Evolutionary conservation across 2,888 invertebrate genomes (phyloP).

Genomic region (Parochlus steinenii): DNA sequence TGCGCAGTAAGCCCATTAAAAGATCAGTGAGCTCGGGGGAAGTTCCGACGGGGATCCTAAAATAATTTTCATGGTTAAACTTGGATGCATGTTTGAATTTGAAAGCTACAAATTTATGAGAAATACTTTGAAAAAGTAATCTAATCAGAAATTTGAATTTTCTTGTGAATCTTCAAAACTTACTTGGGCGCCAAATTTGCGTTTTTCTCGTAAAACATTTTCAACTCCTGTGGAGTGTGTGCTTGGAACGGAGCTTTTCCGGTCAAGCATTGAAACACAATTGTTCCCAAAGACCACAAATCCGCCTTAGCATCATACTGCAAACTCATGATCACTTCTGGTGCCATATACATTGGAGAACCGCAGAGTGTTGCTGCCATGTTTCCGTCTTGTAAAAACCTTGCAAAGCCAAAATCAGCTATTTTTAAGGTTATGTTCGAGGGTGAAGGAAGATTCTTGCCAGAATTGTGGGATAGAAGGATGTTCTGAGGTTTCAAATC

Average conservation of each 20-base stretch:
- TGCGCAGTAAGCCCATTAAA: conserved; percentile 67
- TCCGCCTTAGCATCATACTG: conserved; percentile 99
- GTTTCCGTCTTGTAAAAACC: conserved; percentile 95
- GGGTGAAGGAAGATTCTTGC: conserved; percentile 37
- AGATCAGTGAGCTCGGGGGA: conserved; percentile 79
- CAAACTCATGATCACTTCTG: conserved; percentile 97
- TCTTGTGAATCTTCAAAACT: conserved; percentile 29
- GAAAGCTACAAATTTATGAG: conserved; percentile 10
- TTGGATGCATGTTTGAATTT: conserved; percentile 7
- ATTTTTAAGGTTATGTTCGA: conserved; percentile 88
- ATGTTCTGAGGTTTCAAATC: conserved; percentile 99
- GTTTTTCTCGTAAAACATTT: conserved; percentile 93
- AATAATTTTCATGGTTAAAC: conserved; percentile 20
- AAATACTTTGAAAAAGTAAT: conserved; percentile 8
- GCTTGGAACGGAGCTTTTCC: conserved; percentile 98
- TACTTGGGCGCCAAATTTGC: conserved; percentile 78
- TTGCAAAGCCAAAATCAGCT: conserved; percentile 91
- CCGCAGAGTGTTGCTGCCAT: conserved; percentile 99
- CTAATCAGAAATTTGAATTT: background rate
- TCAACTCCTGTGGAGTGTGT: conserved; percentile 91
- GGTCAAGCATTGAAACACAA: conserved; percentile 95
- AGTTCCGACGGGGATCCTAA: conserved; percentile 84
- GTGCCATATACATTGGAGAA: conserved; percentile 88
- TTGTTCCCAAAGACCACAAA: conserved; percentile 97
- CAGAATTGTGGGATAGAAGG: conserved; percentile 60